These are phyloP conservation scores for Zaprionus bogoriensis DNA, from an alignment of 2,888 invertebrate species.

Conservation along the genomic window DNA sequence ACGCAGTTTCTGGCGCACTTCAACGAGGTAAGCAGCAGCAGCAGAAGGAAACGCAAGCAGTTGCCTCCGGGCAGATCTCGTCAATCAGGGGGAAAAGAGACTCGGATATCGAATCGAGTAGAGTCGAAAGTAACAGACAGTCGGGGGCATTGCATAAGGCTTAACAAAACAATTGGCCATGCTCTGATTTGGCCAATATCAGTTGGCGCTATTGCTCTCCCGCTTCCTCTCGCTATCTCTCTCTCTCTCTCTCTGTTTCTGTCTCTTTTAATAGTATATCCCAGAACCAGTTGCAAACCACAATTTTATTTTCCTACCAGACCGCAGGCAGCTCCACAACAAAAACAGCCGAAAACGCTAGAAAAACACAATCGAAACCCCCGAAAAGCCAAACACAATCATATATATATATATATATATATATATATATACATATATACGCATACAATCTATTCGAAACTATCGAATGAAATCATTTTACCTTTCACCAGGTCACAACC, in stretches of 20 bases:
- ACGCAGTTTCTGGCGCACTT: constrained; percentile 82
- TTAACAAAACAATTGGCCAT: constrained; percentile 75
- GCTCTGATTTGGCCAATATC: constrained; percentile 76
- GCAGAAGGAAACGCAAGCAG: constrained; percentile 67
- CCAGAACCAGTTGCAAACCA: constrained; percentile 65
- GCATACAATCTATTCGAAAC: background rate
- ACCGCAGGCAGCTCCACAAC: constrained; percentile 5
- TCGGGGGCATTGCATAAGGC: constrained; percentile 62
- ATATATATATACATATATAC: background rate
- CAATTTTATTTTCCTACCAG: constrained; percentile 14
- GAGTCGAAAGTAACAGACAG: constrained; percentile 45
- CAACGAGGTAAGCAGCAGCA: constrained; percentile 79
- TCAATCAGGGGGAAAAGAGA: constrained; percentile 11
- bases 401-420: background rate
- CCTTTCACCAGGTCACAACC: constrained; percentile 64
- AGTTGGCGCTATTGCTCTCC: constrained; percentile 14
- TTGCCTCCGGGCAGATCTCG: constrained; percentile 23
- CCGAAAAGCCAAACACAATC: background rate
- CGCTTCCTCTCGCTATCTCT: background rate
- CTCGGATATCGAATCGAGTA: constrained; percentile 6
- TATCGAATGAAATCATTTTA: constrained; percentile 54
- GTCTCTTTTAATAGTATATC: constrained; percentile 18
- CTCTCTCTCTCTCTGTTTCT: background rate
- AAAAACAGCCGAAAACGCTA: background rate
- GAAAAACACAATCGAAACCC: background rate